phyloP scores from a whole-genome alignment of 1,140 invertebrate genomes.

The Nymphalis io region DNA sequence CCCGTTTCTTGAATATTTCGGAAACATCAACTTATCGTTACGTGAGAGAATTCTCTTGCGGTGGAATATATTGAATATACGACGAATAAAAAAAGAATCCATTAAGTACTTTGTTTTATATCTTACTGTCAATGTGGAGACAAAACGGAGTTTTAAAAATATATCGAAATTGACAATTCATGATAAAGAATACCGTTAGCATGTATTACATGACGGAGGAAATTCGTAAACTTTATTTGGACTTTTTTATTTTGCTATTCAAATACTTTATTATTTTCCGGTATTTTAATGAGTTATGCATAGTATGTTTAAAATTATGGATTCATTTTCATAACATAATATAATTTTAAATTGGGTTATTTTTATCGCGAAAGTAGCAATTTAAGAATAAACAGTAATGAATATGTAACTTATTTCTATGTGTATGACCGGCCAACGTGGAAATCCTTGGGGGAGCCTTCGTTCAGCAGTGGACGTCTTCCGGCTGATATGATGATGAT shows the following conservation, averaged over 20 bases:
- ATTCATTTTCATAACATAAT: too few relatives aligned
- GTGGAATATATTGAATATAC: not conserved
- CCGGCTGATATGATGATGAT: too few relatives aligned
- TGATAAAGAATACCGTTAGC: not conserved
- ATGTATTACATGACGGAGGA: not conserved
- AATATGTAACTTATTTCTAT: too few relatives aligned
- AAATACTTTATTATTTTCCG: not conserved
- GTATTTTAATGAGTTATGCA: too few relatives aligned
- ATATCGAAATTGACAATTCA: conserved; percentile 2
- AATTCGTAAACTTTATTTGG: not conserved
- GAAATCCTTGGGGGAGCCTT: too few relatives aligned
- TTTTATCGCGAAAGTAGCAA: too few relatives aligned
- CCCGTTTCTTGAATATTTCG: conserved; percentile 6
- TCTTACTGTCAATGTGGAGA: conserved; percentile 1
- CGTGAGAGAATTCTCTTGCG: conserved; percentile 17
- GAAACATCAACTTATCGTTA: conserved; percentile 6
- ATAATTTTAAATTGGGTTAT: too few relatives aligned
- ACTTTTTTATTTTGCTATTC: not conserved
- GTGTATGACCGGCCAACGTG: too few relatives aligned
- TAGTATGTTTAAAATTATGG: too few relatives aligned
- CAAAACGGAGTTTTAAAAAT: conserved; percentile 1
- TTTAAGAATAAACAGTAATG: too few relatives aligned
- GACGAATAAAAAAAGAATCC: not conserved
- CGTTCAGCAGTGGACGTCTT: too few relatives aligned
- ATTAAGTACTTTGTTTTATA: conserved; percentile 12